Evolutionary conservation across 2,797 vertebrate species (phyloP), one percentile per base, ranked within the genome.

Genomic region (Pagetopsis macropterus): DNA sequence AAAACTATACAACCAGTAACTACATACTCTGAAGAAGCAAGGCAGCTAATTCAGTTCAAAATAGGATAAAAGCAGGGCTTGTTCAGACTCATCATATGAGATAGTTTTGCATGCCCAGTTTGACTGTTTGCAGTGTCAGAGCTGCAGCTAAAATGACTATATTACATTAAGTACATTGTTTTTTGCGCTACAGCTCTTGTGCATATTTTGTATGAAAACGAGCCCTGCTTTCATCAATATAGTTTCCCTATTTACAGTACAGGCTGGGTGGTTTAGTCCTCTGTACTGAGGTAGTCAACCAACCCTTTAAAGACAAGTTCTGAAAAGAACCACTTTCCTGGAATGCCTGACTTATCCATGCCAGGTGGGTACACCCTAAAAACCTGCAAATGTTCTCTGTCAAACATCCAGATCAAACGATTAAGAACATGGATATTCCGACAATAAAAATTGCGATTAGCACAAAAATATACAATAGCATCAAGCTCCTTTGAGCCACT

Each of bases 1-100:
- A 93, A 98, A 98, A 98, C 98, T 99, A 99, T 99, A 99, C 97
- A 99, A 97, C 97, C 97, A 99, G 97, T 98, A 98, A 99, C 97
- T 99, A 99, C 97, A 98, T 98, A 97, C 95, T 96, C 97, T 99
- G 98, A 99, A 99, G 95, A 97, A 98, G 97, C 97, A 97, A 97
- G 96, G 96, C 95, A 93, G 97, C 97, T 97, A 97, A 96, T 99
- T 99, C 98, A 99, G 97, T 97, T 97, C 95, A 98, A 97, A 98
- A 94, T 97, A 97, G 94, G 96, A 99, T 96, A 97, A 97, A 97
- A 98, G 97, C 96, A 97, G 96, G 97, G 97, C 96, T 97, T 95
- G 97, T 98, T 95, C 94, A 93, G 92, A 95, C 97, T 97, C 96
- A 97, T 97, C 96, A 96, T 77, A 95, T 97, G 97, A 99, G 97